Evolutionary conservation across 2,113 vertebrate species (phyloP).

Genomic region (Colinus virginianus): DNA sequence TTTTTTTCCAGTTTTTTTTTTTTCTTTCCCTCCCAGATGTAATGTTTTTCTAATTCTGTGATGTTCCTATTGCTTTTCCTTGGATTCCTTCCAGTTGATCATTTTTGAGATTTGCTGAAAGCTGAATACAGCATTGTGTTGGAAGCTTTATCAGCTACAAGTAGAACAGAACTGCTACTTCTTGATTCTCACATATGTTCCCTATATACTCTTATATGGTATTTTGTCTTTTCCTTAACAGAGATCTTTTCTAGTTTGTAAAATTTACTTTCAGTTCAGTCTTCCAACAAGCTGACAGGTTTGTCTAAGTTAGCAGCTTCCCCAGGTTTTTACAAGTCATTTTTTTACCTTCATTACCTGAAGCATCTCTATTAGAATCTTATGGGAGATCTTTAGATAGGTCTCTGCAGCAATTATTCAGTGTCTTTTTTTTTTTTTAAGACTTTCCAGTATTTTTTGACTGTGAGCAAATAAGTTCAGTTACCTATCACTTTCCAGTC

Average conservation of each 20-base stretch:
- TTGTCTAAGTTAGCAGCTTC: not conserved
- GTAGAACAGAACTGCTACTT: conserved; percentile 34
- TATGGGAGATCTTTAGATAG: not conserved
- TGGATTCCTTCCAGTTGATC: conserved; percentile 43
- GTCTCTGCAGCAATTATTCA: not conserved
- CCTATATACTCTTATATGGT: not conserved
- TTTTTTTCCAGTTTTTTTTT: not conserved
- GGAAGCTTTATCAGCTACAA: conserved; percentile 8
- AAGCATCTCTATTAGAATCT: not conserved
- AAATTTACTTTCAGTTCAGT: conserved; percentile 27
- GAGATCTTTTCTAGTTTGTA: not conserved
- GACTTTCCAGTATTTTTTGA: not conserved
- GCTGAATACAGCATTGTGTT: not conserved
- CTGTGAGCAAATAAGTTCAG: not conserved
- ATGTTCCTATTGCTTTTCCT: conserved; percentile 44
- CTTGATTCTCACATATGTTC: conserved; percentile 8
- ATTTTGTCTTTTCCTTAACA: conserved; percentile 5
- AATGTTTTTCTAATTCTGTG: conserved; percentile 53
- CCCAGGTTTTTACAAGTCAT: not conserved
- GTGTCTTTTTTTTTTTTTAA: not conserved
- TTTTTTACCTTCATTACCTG: conserved; percentile 30
- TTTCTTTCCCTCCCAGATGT: conserved; percentile 18
- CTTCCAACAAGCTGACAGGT: not conserved
- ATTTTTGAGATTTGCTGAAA: conserved; percentile 48
- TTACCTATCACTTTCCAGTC: not conserved